Evolutionary conservation across 92 coral and sea anemone genomes (phyloP), one percentile per base, ranked within the genome.

Genomic region (Parazoanthus swiftii): DNA sequence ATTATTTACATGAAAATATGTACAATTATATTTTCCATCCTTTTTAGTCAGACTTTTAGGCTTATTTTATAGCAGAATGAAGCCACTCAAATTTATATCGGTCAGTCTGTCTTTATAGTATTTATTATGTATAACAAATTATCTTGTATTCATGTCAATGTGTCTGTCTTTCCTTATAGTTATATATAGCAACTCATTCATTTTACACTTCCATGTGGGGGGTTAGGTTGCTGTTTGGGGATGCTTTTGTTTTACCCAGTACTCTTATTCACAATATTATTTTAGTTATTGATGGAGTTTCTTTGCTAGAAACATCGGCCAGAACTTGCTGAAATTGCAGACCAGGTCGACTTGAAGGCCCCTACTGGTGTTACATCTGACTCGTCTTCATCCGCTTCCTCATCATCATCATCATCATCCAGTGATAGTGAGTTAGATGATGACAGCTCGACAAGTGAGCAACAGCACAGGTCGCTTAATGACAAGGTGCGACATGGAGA

Each of bases 351-450:
- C 13, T 89, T 93, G 3, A 98, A 94, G 81, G 97, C 91, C 33
- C 95, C 96, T 36, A 92, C 99, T 79, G 99, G 96, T 13, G 96
- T 97, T 38, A 94, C 95, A 75, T 95, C 98, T 21, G 99, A 97
- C 85, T 97, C 99, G 0, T 97, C 99, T 20, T 94, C 97, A 75
- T 94, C 97, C 3, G 97, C 94, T 35, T 97, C 99, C 20, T 94
- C 99, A 0, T 93, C 98, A 0, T 94, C 98, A 1, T 96, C 98
- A 0, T 92, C 96, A 11, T 93, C 98, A 25, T 90, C 95, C 25
- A 84, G 76, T 63, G 85, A 82, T 0, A 93, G 95, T 86, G 94
- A 94, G 74, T 88, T 90, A 1, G 86, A 83, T 71, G 58, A 83
- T 67, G 86, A 82, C 38, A 83, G 65, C 42, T 83, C 68, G 35